Evolutionary conservation across 2,888 invertebrate genomes (phyloP), one percentile per base, ranked within the genome.

Genomic region (Autographa gamma): DNA sequence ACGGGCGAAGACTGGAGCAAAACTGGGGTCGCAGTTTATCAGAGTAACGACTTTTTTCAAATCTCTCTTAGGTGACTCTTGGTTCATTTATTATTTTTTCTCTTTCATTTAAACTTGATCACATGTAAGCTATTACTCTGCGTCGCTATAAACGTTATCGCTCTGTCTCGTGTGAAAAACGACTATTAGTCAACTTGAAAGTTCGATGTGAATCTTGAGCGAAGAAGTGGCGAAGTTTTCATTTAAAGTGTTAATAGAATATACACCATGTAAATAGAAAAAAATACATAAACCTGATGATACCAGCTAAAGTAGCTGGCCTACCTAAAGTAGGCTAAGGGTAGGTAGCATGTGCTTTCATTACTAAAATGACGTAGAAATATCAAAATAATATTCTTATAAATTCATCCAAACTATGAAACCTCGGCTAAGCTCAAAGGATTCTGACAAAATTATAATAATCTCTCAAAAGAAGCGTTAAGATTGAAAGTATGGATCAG

Each of bases 81-180:
- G 91, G 92, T 93, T 93, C 94, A 94, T 94, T 94, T 94, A 92
- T 94, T 93, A 92, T 94, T 92, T 93, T 93, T 94, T 93, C 93
- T 94, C 92, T 94, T 92, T 93, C 93, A 88, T 92, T 93, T 89
- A 89, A 88, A 87, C 91, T 91, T 92, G 91, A 93, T 94, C 94
- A 93, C 93, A 93, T 92, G 91, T 92, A 88, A 81, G 89, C 89
- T 90, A 92, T 93, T 92, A 92, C 89, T 93, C 92, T 93, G 89
- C 85, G 90, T 89, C 88, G 80, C 85, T 88, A 93, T 92, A 91
- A 93, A 88, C 88, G 91, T 89, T 94, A 93, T 93, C 93, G 90
- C 86, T 89, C 89, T 91, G 91, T 92, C 91, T 91, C 84, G 86
- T 85, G 77, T 85, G 89, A 90, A 88, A 91, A 91, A 91, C 86